Base-by-base conservation (phyloP, 2,888 invertebrate species). In the Dendrolimus pini region DNA sequence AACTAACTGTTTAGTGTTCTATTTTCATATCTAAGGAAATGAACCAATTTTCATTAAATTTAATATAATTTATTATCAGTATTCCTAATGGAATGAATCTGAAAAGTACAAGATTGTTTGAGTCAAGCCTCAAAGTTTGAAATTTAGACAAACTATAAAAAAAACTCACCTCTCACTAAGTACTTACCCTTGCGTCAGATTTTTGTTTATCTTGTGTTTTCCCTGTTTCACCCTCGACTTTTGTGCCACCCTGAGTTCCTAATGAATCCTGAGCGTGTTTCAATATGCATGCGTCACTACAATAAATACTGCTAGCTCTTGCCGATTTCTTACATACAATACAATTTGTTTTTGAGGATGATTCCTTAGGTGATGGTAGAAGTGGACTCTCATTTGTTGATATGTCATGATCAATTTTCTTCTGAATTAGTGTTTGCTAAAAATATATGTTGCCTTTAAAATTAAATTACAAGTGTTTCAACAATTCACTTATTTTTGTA, bases 271-370 rank as follows among this genome's bases (percentile, higher is more conserved):
- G 94, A 1, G 96, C 96, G 85, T 97, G 97, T 69, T 94, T 94
- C 60, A 95, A 91, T 69, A 98, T 96, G 78, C 98, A 98, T 47
- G 93, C 93, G 72, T 97, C 96, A 70, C 97, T 96, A 81, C 98
- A 98, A 82, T 97, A 98, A 68, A 97, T 95, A 58, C 96, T 96
- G 72, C 94, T 95, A n/a, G 92, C 91, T n/a, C 96, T 92, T 0
- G 96, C 94, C 14, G 93, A 87, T 70, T 94, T 94, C 73, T 95
- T 95, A 77, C 97, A 97, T 12, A 96, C 95, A 56, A 96, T 94
- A 74, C 97, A 97, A 63, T 82, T 85, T 9, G 91, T 83, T 65
- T 80, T 85, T 41, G 77, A 70, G 57, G 69, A 60, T 18, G 69
- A 63, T 14, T 79, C 78, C 71, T 77, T 80, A 53, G 61, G 60